A percentile compares a stretch with the other conserved stretches of the same genome.
Conservation (phyloP, 2,113 vertebrate genomes). For the Salminus brasiliensis region DNA sequence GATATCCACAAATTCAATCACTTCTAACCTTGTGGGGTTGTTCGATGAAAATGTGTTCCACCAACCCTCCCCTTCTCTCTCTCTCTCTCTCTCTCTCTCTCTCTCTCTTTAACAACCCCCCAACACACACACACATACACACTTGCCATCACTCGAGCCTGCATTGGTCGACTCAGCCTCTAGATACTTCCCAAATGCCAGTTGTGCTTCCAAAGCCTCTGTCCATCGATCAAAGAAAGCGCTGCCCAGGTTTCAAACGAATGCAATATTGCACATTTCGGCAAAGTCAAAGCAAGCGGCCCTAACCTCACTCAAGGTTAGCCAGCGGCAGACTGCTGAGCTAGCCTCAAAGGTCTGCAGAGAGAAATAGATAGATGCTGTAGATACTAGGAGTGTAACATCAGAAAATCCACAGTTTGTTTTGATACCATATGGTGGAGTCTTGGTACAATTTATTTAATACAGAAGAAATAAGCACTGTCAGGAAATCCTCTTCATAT, state of each 20-base stretch:
- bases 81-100: no score
- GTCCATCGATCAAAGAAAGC: constrained; percentile 65
- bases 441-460: no score
- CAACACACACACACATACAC: background rate
- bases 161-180: constrained; percentile 62
- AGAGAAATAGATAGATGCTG: background rate
- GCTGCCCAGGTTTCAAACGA: constrained; percentile 55
- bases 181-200: constrained; percentile 60
- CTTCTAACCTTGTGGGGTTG: background rate
- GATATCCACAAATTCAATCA: background rate
- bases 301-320: constrained; percentile 49
- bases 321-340: constrained; percentile 46
- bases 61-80: no score
- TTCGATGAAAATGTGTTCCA: background rate
- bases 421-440: no score
- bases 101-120: no score
- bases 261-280: constrained; percentile 62
- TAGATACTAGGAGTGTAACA: background rate
- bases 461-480: no score
- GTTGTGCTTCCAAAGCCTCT: constrained; percentile 59
- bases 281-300: constrained; percentile 67
- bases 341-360: constrained; percentile 22
- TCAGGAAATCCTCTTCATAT: no score
- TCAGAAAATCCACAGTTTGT: background rate
- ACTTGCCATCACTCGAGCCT: background rate